These are phyloP conservation scores for Lepidothrix coronata DNA, from an alignment of 2,113 vertebrate species.

Conservation along the genomic window DNA sequence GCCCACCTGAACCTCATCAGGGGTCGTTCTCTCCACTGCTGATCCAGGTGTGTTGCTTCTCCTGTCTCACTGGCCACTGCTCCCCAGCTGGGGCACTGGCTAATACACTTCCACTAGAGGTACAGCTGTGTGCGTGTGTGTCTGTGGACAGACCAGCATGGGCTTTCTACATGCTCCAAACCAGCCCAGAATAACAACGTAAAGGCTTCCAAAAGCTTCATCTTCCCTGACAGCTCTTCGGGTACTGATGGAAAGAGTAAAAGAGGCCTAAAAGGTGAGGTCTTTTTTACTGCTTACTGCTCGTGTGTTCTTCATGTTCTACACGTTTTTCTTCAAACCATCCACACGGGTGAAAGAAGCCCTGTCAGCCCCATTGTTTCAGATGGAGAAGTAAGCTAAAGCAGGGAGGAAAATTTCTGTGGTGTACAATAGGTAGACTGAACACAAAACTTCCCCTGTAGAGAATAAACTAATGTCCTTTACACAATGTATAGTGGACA, in stretches of 20 bases:
- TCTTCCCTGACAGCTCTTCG: neutral
- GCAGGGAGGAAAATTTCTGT: neutral
- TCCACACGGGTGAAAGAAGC: neutral
- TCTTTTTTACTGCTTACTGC: neutral
- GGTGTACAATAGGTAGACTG: neutral
- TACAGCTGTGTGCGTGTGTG: neutral
- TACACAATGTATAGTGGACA: neutral
- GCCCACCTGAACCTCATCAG: neutral
- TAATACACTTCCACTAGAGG: neutral
- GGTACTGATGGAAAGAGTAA: neutral
- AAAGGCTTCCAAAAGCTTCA: neutral
- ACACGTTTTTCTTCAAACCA: neutral
- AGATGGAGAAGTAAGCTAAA: neutral
- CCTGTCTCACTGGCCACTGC: neutral
- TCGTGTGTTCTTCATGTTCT: neutral
- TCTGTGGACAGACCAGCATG: rapidly evolving
- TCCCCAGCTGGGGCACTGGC: neutral
- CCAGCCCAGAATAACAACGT: neutral
- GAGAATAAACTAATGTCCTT: neutral
- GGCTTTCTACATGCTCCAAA: rapidly evolving
- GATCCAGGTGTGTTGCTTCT: rapidly evolving
- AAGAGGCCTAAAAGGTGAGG: neutral
- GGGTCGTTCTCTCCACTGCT: rapidly evolving
- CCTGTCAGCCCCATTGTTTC: neutral
- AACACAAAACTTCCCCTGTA: neutral